Percentiles rank a stretch among this genome's conserved stretches.
phyloP scores from a whole-genome alignment of 2,113 vertebrate genomes.

The Chaetura pelagica region DNA sequence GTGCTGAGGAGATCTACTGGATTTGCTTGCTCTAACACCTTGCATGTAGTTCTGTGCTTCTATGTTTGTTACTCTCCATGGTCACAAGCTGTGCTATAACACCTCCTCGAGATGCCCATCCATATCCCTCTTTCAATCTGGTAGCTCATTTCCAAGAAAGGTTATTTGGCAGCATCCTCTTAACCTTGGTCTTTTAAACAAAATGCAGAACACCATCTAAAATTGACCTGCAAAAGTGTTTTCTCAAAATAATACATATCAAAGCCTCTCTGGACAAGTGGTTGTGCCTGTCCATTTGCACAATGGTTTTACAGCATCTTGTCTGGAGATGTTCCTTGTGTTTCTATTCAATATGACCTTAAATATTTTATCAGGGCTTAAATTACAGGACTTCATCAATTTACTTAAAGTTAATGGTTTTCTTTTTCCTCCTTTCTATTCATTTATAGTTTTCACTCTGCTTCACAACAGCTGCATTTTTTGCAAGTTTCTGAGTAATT shows the following conservation, averaged over 20 bases:
- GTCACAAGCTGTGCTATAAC: neutral
- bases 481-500: neutral
- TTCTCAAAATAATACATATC: neutral
- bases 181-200: neutral
- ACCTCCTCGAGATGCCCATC: neutral
- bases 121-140: rapidly evolving
- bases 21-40: neutral
- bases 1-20: neutral
- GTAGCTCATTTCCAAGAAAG: neutral
- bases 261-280: neutral
- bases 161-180: neutral
- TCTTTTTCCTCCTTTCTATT: neutral
- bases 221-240: neutral
- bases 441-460: neutral
- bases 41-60: neutral
- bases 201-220: neutral
- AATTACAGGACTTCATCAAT: neutral
- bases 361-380: slow-evolving; percentile 3
- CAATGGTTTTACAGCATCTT: neutral
- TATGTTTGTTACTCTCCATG: neutral
- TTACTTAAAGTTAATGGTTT: rapidly evolving
- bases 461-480: neutral
- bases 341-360: neutral
- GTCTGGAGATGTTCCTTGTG: neutral
- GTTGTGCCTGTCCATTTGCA: neutral